Base-by-base conservation (phyloP, 2,888 invertebrate genomes). In the Horisme vitalbata region DNA sequence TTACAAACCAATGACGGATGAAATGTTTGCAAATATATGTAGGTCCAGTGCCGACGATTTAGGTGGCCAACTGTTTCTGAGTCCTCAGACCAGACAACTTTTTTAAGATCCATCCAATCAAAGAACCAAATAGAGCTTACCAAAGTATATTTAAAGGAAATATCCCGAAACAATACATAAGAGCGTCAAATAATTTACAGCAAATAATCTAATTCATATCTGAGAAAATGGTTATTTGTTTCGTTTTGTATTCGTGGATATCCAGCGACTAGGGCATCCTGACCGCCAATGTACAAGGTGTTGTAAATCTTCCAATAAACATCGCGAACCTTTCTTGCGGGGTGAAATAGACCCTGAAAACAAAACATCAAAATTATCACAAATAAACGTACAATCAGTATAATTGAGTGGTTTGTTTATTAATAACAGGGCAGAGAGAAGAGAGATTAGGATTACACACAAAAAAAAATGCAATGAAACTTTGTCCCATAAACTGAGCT, bases 251-350 rank as follows among this genome's bases (percentile, higher is more conserved):
- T 96, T 61, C 98, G 91, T n/a, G 99, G 99, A 85, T 98, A 99
- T 9, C 98, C 98, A 31, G 97, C 97, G 15, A 99, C 98, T 38
- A 99, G 91, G 0, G 99, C 96, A 81, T 99, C 99, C 82, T 99
- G 99, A 4, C 98, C 99, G 14, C 99, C 99, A 64, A 99, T 99
- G 74, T 99, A 99, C 39, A 99, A 91, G 0, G 99, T 98, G 90
- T 99, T 99, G 88, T 99, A 99, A 63, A 99, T 98, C 88, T 99
- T 99, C 99, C 99, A 99, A 78, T 99, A 99, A 0, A 99, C 99
- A 78, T 99, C 99, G 15, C 99, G 94, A 0, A 99, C 99, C 90
- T 99, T 99, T 45, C 99, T 92, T 4, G 99, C 99, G 1, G 99
- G 99, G 88, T 99, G 99, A 84, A 99, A 99, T 32, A 99, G 88